Evolutionary conservation across 2,797 vertebrate genomes (phyloP).

Genomic region (Odontamblyopus rebecca): DNA sequence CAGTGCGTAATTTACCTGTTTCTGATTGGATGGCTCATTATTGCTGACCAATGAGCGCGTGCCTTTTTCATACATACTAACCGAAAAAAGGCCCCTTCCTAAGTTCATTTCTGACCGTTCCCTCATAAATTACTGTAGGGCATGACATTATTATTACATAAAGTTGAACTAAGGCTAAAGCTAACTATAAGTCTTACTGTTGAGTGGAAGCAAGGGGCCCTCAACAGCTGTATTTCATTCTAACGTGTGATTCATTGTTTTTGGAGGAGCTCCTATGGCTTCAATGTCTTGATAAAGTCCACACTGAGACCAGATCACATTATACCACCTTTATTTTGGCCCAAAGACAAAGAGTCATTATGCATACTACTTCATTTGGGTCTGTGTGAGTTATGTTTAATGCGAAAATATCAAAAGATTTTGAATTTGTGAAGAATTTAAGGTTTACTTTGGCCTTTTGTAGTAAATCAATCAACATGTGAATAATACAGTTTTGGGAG

Average conservation of each 20-base stretch:
- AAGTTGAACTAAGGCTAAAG: not conserved
- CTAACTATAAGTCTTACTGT: not conserved
- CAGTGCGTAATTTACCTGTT: not conserved
- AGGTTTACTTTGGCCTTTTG: not conserved
- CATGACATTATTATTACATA: constrained; percentile 5
- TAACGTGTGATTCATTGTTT: constrained; percentile 5
- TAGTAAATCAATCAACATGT: constrained; percentile 3
- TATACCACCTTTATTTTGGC: not conserved
- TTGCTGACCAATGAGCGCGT: too few species aligned
- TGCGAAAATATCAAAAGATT: not conserved
- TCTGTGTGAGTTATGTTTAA: not conserved
- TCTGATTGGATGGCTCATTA: not conserved
- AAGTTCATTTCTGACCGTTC: not conserved
- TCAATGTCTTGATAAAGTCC: not conserved
- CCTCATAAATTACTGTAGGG: not conserved
- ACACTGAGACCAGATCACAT: not conserved
- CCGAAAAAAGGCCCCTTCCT: not conserved
- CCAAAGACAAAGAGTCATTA: not conserved
- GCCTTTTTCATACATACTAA: not conserved
- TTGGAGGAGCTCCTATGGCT: not conserved
- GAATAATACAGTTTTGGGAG: not conserved
- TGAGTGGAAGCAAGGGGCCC: not conserved
- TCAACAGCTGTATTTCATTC: not conserved
- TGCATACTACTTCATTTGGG: not conserved
- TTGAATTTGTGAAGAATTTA: constrained; percentile 1